Evolutionary conservation across 2,797 vertebrate species (phyloP).

Genomic region (Pristis pectinata): DNA sequence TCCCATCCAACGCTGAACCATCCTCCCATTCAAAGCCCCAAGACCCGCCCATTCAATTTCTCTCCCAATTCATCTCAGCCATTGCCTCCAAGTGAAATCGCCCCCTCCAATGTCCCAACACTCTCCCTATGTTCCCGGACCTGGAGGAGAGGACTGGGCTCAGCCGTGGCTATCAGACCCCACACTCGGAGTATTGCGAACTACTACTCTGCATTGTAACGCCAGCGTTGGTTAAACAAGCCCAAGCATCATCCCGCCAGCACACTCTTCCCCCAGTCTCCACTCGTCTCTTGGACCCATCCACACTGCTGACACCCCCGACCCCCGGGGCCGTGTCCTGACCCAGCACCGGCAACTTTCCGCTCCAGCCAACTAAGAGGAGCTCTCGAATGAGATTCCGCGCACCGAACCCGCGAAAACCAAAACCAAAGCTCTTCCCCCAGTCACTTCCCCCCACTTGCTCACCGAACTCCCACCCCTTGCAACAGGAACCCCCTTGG

Average conservation of each 20-base stretch:
- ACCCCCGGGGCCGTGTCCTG: neutral
- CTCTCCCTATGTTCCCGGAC: neutral
- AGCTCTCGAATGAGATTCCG: neutral
- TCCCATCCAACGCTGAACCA: neutral
- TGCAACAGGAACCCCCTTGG: neutral
- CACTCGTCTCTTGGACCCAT: neutral
- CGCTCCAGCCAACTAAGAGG: neutral
- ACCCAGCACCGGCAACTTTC: neutral
- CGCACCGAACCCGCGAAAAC: neutral
- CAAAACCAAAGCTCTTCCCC: neutral
- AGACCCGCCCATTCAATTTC: neutral
- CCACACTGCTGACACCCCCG: neutral
- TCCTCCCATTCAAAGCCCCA: neutral
- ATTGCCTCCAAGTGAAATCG: neutral
- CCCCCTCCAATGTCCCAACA: neutral
- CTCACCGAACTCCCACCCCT: neutral
- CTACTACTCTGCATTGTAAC: neutral
- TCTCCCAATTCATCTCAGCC: no score
- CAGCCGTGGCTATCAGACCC: no score
- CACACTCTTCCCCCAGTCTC: neutral
- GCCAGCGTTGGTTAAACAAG: neutral
- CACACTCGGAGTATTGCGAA: neutral
- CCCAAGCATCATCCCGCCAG: neutral
- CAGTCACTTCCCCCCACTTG: neutral
- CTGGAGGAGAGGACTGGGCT: no score